Evolutionary conservation across 2,113 vertebrate genomes (phyloP).

Genomic region (Crocuta crocuta): DNA sequence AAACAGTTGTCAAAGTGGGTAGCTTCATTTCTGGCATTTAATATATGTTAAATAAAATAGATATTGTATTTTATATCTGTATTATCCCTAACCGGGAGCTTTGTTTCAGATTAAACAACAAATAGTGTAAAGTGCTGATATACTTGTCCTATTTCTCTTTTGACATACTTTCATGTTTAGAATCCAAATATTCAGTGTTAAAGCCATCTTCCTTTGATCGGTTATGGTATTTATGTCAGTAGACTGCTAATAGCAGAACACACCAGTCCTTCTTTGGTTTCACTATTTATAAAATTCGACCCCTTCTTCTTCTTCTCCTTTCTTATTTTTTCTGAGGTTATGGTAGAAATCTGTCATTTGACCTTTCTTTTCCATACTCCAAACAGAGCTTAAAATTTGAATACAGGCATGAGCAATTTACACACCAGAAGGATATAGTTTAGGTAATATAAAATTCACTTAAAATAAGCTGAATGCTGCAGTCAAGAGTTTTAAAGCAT

Average conservation of each 20-base stretch:
- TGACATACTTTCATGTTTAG: background rate
- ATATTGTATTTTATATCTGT: background rate
- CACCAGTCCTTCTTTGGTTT: background rate
- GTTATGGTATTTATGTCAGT: background rate
- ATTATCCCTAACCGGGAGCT: background rate
- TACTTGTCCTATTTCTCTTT: background rate
- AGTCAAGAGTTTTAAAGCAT: background rate
- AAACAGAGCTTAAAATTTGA: background rate
- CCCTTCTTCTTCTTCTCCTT: background rate
- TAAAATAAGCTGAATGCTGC: background rate
- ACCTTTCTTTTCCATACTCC: background rate
- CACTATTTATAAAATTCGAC: background rate
- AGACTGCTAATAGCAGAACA: background rate
- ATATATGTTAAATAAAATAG: slow-evolving; percentile 28
- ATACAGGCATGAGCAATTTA: background rate
- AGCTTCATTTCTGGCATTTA: slow-evolving; percentile 60
- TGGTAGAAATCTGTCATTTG: background rate
- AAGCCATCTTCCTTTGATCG: background rate
- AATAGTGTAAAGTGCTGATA: background rate
- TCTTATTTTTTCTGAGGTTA: background rate
- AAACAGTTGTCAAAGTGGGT: slow-evolving; percentile 65
- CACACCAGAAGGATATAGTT: background rate
- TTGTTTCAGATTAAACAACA: slow-evolving; percentile 62
- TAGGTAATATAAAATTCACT: background rate
- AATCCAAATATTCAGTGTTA: background rate